Evolutionary conservation across 2,113 vertebrate species (phyloP).

Genomic region (Tretioscincus oriximinensis): DNA sequence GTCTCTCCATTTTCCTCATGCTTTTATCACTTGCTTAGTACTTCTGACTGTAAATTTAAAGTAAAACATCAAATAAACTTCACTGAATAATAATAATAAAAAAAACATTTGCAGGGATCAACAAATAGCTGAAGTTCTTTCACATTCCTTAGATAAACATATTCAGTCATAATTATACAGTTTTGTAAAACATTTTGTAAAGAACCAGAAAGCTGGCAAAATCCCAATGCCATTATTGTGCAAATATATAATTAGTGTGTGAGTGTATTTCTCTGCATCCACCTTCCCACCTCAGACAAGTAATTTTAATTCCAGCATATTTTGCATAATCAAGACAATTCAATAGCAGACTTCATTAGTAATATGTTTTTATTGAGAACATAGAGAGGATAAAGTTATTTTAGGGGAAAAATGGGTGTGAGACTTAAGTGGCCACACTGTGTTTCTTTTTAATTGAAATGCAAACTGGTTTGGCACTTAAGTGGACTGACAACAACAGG

Average conservation of each 20-base stretch:
- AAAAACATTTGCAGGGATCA: slow-evolving; percentile 24
- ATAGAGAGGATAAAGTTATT: not conserved
- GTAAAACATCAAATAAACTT: slow-evolving; percentile 3
- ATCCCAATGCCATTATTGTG: slow-evolving; percentile 47
- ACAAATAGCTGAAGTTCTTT: slow-evolving; percentile 52
- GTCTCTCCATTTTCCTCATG: not conserved
- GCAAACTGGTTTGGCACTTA: no score
- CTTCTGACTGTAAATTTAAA: slow-evolving; percentile 8
- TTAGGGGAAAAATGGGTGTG: no score
- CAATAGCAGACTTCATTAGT: rapidly evolving
- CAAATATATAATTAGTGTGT: slow-evolving; percentile 56
- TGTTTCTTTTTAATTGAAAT: no score
- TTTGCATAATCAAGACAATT: not conserved
- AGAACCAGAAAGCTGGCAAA: slow-evolving; percentile 51
- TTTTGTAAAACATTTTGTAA: slow-evolving; percentile 54
- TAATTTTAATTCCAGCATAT: slow-evolving; percentile 35
- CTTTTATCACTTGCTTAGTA: not conserved
- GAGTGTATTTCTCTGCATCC: slow-evolving; percentile 41
- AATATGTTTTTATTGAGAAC: not conserved
- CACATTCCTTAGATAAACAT: slow-evolving; percentile 50
- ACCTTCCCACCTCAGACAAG: not conserved
- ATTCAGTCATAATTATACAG: slow-evolving; percentile 47
- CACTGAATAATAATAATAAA: not conserved
- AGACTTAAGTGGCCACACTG: no score
- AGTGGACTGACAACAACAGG: no score